Evolutionary conservation across 2,113 vertebrate species (phyloP).

Genomic region (Oxyura jamaicensis): DNA sequence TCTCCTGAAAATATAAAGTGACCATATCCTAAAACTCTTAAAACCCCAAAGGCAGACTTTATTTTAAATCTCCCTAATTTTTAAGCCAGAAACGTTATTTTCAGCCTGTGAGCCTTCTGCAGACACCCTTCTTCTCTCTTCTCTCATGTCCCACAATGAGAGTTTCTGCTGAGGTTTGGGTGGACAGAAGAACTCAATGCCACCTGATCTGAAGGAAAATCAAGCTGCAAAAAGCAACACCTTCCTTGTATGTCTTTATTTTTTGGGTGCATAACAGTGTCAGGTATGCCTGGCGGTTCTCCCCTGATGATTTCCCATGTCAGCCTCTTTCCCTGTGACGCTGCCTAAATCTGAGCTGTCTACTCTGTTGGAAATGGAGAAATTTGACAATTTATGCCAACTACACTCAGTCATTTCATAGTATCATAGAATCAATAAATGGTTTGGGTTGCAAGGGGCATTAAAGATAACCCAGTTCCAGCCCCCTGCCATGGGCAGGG

Average conservation of each 20-base stretch:
- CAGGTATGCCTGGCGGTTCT: background rate
- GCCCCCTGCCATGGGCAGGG: background rate
- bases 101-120: background rate
- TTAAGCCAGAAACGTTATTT: background rate
- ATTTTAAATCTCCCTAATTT: background rate
- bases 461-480: background rate
- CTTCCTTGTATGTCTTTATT: background rate
- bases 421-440: background rate
- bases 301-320: background rate
- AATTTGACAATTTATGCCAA: background rate
- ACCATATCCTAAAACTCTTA: background rate
- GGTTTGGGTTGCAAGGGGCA: background rate
- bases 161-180: background rate
- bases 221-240: background rate
- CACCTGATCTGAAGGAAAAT: background rate
- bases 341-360: background rate
- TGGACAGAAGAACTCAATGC: background rate
- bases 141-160: background rate
- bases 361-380: background rate
- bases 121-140: background rate
- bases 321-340: fast-evolving
- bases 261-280: background rate
- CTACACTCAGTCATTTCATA: background rate
- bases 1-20: background rate
- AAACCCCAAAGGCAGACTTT: background rate